These are phyloP conservation scores for Dyspetes luteomarginatus DNA, from an alignment of 2,888 invertebrate genomes.

Conservation along the genomic window DNA sequence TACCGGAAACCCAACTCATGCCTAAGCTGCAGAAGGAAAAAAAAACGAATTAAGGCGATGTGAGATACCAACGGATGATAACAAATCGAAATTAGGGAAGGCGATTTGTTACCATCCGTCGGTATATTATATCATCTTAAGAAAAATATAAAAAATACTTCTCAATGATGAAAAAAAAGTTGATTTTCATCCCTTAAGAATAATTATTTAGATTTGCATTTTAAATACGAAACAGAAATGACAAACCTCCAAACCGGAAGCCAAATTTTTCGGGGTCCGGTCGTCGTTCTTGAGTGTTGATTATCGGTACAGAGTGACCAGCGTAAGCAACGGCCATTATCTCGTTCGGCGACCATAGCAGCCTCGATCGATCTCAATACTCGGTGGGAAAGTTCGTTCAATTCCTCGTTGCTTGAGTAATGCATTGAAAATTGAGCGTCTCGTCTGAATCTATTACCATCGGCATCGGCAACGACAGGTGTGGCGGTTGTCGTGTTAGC, in stretches of 20 bases:
- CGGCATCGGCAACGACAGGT: slow-evolving; percentile 56
- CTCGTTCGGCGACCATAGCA: slow-evolving; percentile 84
- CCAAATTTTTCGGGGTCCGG: slow-evolving; percentile 87
- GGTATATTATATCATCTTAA: no score
- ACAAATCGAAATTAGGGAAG: background rate
- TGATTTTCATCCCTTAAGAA: background rate
- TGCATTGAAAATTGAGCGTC: slow-evolving; percentile 67
- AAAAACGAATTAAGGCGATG: background rate
- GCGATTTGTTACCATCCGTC: no score
- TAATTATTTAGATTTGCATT: slow-evolving; percentile 20
- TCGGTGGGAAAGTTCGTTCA: slow-evolving; percentile 85
- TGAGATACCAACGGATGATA: slow-evolving; percentile 14
- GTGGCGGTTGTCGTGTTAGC: slow-evolving; percentile 69
- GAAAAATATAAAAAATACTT: background rate
- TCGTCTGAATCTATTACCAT: slow-evolving; percentile 72
- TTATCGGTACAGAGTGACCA: slow-evolving; percentile 88
- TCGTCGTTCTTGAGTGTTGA: slow-evolving; percentile 85
- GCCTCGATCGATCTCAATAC: slow-evolving; percentile 86
- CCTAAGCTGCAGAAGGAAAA: slow-evolving; percentile 86
- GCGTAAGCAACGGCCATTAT: slow-evolving; percentile 86
- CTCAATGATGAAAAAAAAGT: background rate
- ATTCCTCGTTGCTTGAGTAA: slow-evolving; percentile 80
- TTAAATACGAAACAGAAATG: slow-evolving; percentile 8
- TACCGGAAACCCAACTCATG: slow-evolving; percentile 90
- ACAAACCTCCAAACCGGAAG: slow-evolving; percentile 90